These are phyloP conservation scores for Numenius phaeopus DNA, from an alignment of 2,797 vertebrate genomes.

Conservation along the genomic window DNA sequence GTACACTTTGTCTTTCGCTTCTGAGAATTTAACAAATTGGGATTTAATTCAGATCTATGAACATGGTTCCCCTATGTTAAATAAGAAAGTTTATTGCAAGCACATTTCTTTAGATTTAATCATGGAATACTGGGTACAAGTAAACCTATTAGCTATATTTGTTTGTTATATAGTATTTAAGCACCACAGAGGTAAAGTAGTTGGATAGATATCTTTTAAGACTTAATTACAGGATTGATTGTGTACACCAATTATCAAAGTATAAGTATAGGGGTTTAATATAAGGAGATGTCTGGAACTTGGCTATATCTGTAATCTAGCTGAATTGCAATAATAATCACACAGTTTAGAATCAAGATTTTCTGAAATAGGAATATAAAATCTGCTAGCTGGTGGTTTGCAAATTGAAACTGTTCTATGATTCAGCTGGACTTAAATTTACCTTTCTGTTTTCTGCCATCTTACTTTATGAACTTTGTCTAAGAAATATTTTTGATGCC, in stretches of 20 bases:
- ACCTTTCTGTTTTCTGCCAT: neutral
- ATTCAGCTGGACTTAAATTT: neutral
- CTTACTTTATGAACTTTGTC: neutral
- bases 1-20: constrained; percentile 15
- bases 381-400: neutral
- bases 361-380: neutral
- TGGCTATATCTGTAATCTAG: neutral
- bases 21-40: constrained; percentile 12
- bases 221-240: neutral
- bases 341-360: neutral
- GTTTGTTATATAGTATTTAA: constrained; percentile 35
- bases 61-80: constrained; percentile 31
- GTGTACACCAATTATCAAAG: neutral
- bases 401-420: neutral
- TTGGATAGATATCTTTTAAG: neutral
- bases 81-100: constrained; percentile 11
- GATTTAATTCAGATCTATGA: constrained; percentile 48
- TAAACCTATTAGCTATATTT: neutral
- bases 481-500: neutral
- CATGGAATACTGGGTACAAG: neutral
- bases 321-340: neutral
- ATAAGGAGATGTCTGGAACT: neutral
- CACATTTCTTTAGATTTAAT: constrained; percentile 6
- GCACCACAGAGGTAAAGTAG: neutral
- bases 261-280: neutral